These are phyloP conservation scores for Galeopsomyia nigrocyanea DNA, from an alignment of 2,888 invertebrate genomes.

Conservation along the genomic window DNA sequence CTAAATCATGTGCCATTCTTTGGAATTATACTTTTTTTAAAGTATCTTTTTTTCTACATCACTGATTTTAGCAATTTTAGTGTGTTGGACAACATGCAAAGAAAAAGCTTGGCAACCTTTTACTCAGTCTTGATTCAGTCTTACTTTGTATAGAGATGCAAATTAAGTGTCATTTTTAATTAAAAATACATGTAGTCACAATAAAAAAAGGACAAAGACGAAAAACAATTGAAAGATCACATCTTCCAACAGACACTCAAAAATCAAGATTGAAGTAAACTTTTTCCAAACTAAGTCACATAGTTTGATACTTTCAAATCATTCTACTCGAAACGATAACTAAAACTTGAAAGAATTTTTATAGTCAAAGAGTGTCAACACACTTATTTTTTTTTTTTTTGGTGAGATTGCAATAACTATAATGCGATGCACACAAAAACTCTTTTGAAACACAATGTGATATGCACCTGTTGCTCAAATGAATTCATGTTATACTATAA, in stretches of 20 bases:
- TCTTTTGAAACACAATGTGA: slow-evolving; percentile 36
- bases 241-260: slow-evolving; percentile 30
- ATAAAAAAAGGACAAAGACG: slow-evolving; percentile 3
- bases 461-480: slow-evolving; percentile 33
- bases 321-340: slow-evolving; percentile 22
- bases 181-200: neutral
- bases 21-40: slow-evolving; percentile 28
- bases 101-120: slow-evolving; percentile 50
- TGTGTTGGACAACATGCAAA: slow-evolving; percentile 49
- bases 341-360: slow-evolving; percentile 16
- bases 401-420: slow-evolving; percentile 37
- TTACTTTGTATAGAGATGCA: slow-evolving; percentile 50
- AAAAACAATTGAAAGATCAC: slow-evolving; percentile 34
- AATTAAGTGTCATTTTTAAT: slow-evolving; percentile 39
- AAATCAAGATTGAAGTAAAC: slow-evolving; percentile 25
- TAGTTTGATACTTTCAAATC: slow-evolving; percentile 3
- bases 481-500: slow-evolving; percentile 7
- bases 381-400: slow-evolving; percentile 20
- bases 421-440: slow-evolving; percentile 26
- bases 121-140: slow-evolving; percentile 53
- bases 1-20: slow-evolving; percentile 34
- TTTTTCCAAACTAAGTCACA: slow-evolving; percentile 15
- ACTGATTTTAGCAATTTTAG: slow-evolving; percentile 40
- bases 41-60: slow-evolving; percentile 32
- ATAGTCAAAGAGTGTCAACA: slow-evolving; percentile 29